These are phyloP conservation scores for Sitodiplosis mosellana DNA, from an alignment of 1,140 invertebrate genomes.

Conservation along the genomic window DNA sequence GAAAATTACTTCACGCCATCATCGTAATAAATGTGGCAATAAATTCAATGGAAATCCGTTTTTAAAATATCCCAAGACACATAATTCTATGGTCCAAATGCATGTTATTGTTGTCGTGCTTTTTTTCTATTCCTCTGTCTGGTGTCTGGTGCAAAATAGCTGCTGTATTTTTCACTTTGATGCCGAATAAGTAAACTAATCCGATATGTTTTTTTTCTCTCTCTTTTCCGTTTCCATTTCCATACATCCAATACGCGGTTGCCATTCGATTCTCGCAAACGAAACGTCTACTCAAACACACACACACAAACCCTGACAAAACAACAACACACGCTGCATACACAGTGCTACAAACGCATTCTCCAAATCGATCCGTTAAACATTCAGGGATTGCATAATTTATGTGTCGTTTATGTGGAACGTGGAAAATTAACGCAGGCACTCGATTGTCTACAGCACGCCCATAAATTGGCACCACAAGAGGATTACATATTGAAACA, in stretches of 20 bases:
- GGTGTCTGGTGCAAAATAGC: no score
- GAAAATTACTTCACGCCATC: background rate
- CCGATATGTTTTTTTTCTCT: no score
- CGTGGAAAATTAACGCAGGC: slow-evolving; percentile 64
- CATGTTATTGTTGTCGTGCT: no score
- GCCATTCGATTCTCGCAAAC: background rate
- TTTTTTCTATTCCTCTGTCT: no score
- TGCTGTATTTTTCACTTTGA: no score
- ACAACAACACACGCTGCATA: no score
- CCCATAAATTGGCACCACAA: slow-evolving; percentile 58
- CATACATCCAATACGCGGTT: background rate
- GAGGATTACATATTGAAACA: slow-evolving; percentile 84
- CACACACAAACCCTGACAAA: no score
- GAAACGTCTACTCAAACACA: background rate
- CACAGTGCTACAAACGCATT: slow-evolving; percentile 75
- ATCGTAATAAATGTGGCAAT: no score
- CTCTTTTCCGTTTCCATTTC: no score
- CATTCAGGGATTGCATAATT: slow-evolving; percentile 86
- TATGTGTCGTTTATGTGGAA: slow-evolving; percentile 91
- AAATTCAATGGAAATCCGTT: background rate
- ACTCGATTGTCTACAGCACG: slow-evolving; percentile 63
- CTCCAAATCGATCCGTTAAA: slow-evolving; percentile 74
- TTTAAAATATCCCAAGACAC: background rate
- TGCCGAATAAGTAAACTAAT: no score
- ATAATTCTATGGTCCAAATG: no score